Evolutionary conservation across 2,113 vertebrate genomes (phyloP), one percentile per base, ranked within the genome.

Genomic region (Laterallus jamaicensis): DNA sequence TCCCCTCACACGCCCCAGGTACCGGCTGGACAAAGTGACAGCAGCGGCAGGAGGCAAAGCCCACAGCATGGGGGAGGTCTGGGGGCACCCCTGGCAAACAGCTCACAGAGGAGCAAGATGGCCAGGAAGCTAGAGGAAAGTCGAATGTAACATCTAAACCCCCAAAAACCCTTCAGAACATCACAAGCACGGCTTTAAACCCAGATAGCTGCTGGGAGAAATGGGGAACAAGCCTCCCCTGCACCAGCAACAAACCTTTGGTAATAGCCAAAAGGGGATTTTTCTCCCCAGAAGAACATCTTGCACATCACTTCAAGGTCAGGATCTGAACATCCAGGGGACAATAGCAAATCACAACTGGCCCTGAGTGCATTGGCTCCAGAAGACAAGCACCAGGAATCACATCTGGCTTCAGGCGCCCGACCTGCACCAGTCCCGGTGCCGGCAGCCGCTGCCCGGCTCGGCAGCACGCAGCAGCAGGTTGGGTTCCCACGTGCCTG

Each of bases 391-490:
- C 9, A 10, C 49, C 2, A 0, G 58, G 60, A 63, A 55, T 15
- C 20, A 9, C 20, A 0, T 15, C 13, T 42, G 16, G 32, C 52
- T 40, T 19, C 20, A 39, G 54, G 22, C 42, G 16, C 28, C 0
- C 0, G 17, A 14, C 54, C 60, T 1, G 37, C 32, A 6, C 12
- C 3, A 21, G 29, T 78, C 6, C 74, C 0, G 0, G 25, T 14
- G 25, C 44, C 2, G 0, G n/a, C 29, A 37, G 35, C 42, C 31
- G 1, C 35, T 15, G 39, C 59, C 71, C 11, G 3, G 7, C 52
- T 7, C 1, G 3, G 18, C 9, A 3, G 40, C 50, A 6, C 15
- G 0, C 31, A 22, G 29, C 39, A 0, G 32, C 15, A 10, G 22
- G 32, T 5, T 4, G 8, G 32, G 60, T 18, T 11, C 11, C 67